A percentile compares a stretch with the other conserved stretches of the same genome.
These are phyloP conservation scores for Oxystoma pomonae DNA, from an alignment of 2,888 invertebrate species.

Conservation along the genomic window DNA sequence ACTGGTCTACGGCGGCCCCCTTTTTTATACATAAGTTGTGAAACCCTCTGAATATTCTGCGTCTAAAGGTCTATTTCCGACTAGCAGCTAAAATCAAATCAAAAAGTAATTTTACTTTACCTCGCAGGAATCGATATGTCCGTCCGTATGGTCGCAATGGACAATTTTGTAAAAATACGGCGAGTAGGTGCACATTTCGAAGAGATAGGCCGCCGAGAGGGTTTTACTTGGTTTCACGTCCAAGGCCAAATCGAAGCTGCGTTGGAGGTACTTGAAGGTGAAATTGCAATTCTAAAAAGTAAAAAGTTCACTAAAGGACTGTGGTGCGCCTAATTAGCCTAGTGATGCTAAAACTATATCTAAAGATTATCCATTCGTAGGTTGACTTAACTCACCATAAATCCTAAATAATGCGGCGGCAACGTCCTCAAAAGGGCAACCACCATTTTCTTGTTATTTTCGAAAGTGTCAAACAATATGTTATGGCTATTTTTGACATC, in stretches of 20 bases:
- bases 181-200: slow-evolving; percentile 46
- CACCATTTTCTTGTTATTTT: slow-evolving; percentile 67
- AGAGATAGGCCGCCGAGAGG: slow-evolving; percentile 67
- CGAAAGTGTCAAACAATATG: slow-evolving; percentile 64
- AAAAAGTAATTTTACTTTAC: neutral
- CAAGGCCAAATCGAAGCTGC: slow-evolving; percentile 50
- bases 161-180: slow-evolving; percentile 33
- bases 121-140: neutral
- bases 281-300: slow-evolving; percentile 33
- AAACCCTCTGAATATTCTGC: too few species aligned
- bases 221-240: slow-evolving; percentile 74
- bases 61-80: too few species aligned
- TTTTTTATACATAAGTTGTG: too few species aligned
- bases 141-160: slow-evolving; percentile 19
- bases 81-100: too few species aligned
- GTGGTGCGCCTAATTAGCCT: too few species aligned
- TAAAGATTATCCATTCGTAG: too few species aligned
- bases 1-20: too few species aligned
- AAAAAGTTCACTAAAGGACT: too few species aligned
- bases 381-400: slow-evolving; percentile 41
- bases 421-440: slow-evolving; percentile 53
- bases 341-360: too few species aligned
- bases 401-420: slow-evolving; percentile 39
- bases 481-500: slow-evolving; percentile 37
- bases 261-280: slow-evolving; percentile 33